These are phyloP conservation scores for Bugulina stolonifera DNA, from an alignment of 2,888 invertebrate species.

Conservation along the genomic window DNA sequence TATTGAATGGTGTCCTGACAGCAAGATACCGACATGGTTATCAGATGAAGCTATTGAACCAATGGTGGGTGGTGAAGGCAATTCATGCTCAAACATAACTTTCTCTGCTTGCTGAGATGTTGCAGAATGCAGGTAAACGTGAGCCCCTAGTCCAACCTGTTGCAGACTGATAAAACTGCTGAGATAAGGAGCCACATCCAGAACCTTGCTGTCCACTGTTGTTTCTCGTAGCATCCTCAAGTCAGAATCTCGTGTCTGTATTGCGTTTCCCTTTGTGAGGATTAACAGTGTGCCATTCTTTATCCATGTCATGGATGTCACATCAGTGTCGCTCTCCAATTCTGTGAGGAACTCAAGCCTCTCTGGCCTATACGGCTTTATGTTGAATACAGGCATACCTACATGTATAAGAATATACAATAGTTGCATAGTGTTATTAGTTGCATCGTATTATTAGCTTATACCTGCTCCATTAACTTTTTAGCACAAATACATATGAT, in stretches of 20 bases:
- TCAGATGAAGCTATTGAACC: background rate
- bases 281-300: background rate
- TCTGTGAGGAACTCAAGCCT: background rate
- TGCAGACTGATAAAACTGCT: background rate
- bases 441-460: background rate
- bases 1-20: background rate
- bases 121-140: background rate
- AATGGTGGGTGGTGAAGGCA: background rate
- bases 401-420: background rate
- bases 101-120: background rate
- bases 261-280: background rate
- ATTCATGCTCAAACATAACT: background rate
- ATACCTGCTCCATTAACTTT: background rate
- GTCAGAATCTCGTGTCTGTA: background rate
- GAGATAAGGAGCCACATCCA: background rate
- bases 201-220: background rate
- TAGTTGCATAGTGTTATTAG: background rate
- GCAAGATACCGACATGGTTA: background rate
- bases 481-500: too few relatives aligned
- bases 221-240: background rate
- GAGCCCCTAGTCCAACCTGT: background rate
- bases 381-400: background rate
- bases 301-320: background rate
- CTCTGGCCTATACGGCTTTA: background rate
- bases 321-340: background rate